Base-by-base conservation (phyloP, 1,140 invertebrate species). In the Drosophila orosa region DNA sequence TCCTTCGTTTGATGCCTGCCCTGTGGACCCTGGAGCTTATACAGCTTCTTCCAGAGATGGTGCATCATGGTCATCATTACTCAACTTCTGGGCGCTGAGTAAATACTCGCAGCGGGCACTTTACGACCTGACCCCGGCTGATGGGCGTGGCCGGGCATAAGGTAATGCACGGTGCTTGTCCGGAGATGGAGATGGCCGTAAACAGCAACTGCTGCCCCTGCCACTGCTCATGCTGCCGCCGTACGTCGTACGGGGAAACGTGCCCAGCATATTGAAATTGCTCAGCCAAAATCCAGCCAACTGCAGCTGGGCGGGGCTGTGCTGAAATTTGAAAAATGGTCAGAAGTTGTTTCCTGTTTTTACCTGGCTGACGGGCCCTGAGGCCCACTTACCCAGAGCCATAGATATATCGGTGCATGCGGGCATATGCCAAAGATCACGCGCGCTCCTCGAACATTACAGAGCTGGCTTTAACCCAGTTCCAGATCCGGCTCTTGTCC, bases 61-160 rank as follows among this genome's bases (percentile, higher is more conserved):
- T 76, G 65, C 74, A 78, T 77, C 74, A 69, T 71, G 74, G 74
- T 77, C 74, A 77, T 78, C 74, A 78, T 78, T 78, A 78, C 74
- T 78, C 74, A 78, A 78, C 74, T 78, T 48, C 65, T 69, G 74
- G 42, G 56, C 56, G 56, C 75, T 78, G 63, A 77, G 73, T 76
- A 76, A 76, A 76, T 76, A 78, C 65, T 48, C 66, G 42, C 19
- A 27, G 65, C 65, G 58, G 74, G 56, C 63, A 77, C 74, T 78
- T 78, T 78, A 78, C 74, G 74, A 77, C 56, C 48, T 76, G 61
- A 62, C 52, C 54, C 47, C 37, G 56, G 10, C 47, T 47, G 54
- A 58, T 72, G 68, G 68, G 67, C 67, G 67, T 71, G 67, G 63
- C 42, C 27, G 63, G 50, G 67, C 50, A 31, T 33, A 44, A 58